Percentiles rank a stretch among this genome's conserved stretches.
These are phyloP conservation scores for Darevskia mixta DNA, from an alignment of 2,797 vertebrate species.

Conservation along the genomic window DNA sequence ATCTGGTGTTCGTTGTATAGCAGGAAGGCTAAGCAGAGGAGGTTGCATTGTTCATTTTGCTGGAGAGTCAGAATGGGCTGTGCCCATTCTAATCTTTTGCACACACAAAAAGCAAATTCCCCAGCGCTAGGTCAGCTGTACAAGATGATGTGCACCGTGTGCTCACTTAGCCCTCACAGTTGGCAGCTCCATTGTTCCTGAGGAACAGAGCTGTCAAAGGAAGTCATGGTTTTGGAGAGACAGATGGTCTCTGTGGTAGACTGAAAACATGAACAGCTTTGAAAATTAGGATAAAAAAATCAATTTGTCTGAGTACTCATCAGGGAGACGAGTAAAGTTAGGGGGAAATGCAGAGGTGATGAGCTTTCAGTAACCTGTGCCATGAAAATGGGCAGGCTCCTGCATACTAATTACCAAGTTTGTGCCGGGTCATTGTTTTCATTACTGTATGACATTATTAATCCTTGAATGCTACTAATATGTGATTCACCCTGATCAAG, in stretches of 20 bases:
- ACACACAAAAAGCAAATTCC: constrained; percentile 36
- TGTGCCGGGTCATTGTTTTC: constrained; percentile 12
- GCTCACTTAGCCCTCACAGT: background rate
- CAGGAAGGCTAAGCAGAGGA: constrained; percentile 38
- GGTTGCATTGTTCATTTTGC: constrained; percentile 29
- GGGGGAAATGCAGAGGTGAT: constrained; percentile 21
- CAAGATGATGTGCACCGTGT: constrained; percentile 16
- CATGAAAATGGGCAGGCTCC: background rate
- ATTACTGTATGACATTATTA: constrained; percentile 17
- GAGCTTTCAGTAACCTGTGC: constrained; percentile 23
- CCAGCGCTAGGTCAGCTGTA: constrained; percentile 27
- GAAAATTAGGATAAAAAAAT: constrained; percentile 40
- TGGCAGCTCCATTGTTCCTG: constrained; percentile 38
- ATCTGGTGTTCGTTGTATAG: constrained; percentile 15
- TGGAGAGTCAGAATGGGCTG: constrained; percentile 39
- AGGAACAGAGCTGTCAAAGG: constrained; percentile 44
- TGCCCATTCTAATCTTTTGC: constrained; percentile 38
- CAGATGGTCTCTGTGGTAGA: constrained; percentile 25
- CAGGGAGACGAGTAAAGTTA: constrained; percentile 29
- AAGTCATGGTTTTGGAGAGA: constrained; percentile 34
- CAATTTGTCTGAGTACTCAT: background rate
- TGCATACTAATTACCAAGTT: constrained; percentile 25
- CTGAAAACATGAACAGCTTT: constrained; percentile 50
- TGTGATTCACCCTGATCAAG: background rate
- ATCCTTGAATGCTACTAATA: background rate